Evolutionary conservation across 1,140 invertebrate genomes (phyloP).

Genomic region (Zaprionus ghesquierei): DNA sequence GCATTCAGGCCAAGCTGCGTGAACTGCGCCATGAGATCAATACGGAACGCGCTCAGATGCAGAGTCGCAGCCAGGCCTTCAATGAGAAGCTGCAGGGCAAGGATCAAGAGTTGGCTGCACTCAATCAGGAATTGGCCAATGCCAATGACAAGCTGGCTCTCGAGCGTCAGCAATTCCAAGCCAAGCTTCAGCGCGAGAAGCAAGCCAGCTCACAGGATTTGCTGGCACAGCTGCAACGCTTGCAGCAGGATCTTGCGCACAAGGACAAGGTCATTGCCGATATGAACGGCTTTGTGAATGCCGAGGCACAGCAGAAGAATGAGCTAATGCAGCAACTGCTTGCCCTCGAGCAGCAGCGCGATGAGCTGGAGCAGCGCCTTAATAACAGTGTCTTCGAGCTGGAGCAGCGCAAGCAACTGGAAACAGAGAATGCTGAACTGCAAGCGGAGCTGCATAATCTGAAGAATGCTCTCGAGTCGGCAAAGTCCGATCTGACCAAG

Average conservation of each 20-base stretch:
- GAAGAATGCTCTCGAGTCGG: slow-evolving; percentile 66
- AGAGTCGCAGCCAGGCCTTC: slow-evolving; percentile 83
- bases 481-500: slow-evolving; percentile 53
- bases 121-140: slow-evolving; percentile 69
- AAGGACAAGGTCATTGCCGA: slow-evolving; percentile 76
- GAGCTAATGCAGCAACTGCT: slow-evolving; percentile 65
- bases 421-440: slow-evolving; percentile 64
- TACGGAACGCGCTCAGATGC: slow-evolving; percentile 85
- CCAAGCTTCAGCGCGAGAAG: slow-evolving; percentile 64
- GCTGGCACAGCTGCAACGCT: slow-evolving; percentile 64
- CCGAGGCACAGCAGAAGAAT: slow-evolving; percentile 70
- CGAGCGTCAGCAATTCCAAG: slow-evolving; percentile 80
- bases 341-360: slow-evolving; percentile 68
- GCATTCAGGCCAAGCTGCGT: slow-evolving; percentile 89
- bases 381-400: slow-evolving; percentile 77
- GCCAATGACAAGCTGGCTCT: slow-evolving; percentile 70
- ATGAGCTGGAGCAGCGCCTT: slow-evolving; percentile 70
- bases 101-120: slow-evolving; percentile 62
- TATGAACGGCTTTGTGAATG: slow-evolving; percentile 64
- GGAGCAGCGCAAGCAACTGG: slow-evolving; percentile 70
- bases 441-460: slow-evolving; percentile 72
- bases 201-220: slow-evolving; percentile 75
- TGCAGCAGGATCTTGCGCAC: slow-evolving; percentile 71
- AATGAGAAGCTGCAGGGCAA: slow-evolving; percentile 71
- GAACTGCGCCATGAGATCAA: slow-evolving; percentile 90